Evolutionary conservation across 1,140 invertebrate species (phyloP).

Genomic region (Zaprionus vittiger): DNA sequence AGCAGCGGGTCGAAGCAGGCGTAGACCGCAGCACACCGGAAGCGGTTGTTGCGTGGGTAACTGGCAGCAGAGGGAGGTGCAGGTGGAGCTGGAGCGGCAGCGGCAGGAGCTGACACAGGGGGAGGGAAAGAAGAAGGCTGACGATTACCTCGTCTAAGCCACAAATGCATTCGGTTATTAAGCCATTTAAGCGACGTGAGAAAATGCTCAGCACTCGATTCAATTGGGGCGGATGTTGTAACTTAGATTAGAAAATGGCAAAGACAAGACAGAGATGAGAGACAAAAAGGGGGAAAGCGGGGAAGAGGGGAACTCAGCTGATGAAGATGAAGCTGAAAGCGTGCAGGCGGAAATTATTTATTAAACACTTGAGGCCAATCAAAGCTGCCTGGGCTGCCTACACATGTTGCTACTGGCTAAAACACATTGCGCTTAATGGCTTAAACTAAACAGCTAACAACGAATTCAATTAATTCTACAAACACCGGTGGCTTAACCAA

Average conservation of each 20-base stretch:
- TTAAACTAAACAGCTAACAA: conserved; percentile 46
- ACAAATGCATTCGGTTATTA: conserved; percentile 57
- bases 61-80: conserved; percentile 17
- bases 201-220: conserved; percentile 55
- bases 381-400: conserved; percentile 34
- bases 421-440: conserved; percentile 49
- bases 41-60: conserved; percentile 50
- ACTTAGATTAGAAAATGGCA: conserved; percentile 44
- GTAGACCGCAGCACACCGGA: conserved; percentile 51
- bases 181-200: conserved; percentile 58
- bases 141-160: conserved; percentile 51
- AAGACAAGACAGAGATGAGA: neutral
- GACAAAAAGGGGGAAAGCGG: neutral
- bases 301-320: conserved; percentile 4
- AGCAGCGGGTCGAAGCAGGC: conserved; percentile 21
- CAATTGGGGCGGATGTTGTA: conserved; percentile 54
- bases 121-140: neutral
- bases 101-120: neutral
- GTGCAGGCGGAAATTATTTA: conserved; percentile 58
- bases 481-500: conserved; percentile 46
- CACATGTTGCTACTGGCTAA: conserved; percentile 8
- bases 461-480: conserved; percentile 57
- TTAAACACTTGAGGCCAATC: conserved; percentile 53
- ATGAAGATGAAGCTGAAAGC: conserved; percentile 35
- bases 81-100: neutral